A percentile compares a stretch with the other conserved stretches of the same genome.
These are phyloP conservation scores for Dexiosoma caninum DNA, from an alignment of 2,888 invertebrate species.

Conservation along the genomic window DNA sequence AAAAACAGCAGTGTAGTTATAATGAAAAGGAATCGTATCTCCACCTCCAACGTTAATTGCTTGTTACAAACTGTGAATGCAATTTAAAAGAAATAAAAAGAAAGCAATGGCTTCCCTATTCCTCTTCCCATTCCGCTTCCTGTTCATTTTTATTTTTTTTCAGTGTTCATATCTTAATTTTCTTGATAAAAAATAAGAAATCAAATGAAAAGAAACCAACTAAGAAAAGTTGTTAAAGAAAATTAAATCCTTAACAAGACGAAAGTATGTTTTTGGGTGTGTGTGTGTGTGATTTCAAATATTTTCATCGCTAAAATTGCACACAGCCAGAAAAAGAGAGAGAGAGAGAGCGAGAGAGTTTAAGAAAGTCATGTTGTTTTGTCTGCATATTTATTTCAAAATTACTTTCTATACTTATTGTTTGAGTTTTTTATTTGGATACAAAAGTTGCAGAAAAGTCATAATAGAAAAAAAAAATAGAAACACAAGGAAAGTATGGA, in stretches of 20 bases:
- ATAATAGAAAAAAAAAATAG: conserved; percentile 13
- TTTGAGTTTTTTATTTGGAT: conserved; percentile 46
- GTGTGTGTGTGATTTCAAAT: conserved; percentile 37
- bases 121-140: conserved; percentile 8
- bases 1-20: conserved; percentile 4
- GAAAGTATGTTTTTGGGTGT: no score
- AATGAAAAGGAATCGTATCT: neutral
- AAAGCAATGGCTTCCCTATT: conserved; percentile 16
- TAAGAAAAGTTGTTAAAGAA: conserved; percentile 49
- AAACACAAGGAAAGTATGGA: neutral
- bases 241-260: conserved; percentile 51
- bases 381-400: conserved; percentile 48
- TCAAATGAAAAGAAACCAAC: neutral
- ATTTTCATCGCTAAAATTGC: neutral
- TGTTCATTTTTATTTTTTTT: neutral
- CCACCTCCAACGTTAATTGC: conserved; percentile 18
- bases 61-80: conserved; percentile 10
- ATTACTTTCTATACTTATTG: conserved; percentile 30
- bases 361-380: conserved; percentile 31
- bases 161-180: conserved; percentile 32
- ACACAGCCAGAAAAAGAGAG: neutral
- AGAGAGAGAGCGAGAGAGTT: neutral
- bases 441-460: conserved; percentile 20
- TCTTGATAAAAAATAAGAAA: conserved; percentile 25
- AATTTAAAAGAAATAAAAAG: conserved; percentile 40